Evolutionary conservation across 1,140 invertebrate genomes (phyloP), one percentile per base, ranked within the genome.

Genomic region (Lepidotrigona ventralis): DNA sequence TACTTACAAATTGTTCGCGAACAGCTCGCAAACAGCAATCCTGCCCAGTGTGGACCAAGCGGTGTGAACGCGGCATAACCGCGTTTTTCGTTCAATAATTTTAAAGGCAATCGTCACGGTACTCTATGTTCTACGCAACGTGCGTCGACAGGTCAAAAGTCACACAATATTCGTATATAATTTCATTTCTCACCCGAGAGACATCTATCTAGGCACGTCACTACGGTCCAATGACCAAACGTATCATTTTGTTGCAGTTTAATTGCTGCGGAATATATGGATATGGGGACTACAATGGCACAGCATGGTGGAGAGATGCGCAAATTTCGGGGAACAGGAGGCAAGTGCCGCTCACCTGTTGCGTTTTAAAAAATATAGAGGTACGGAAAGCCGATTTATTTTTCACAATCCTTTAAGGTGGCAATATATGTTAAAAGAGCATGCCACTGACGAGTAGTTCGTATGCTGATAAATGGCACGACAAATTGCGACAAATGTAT

Each of bases 191-290:
- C 53, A 64, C 14, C 21, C 53, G 74, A 82, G n/a, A 26, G 72
- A 74, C 53, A 9, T 51, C 23, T 71, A 33, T 51, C 60, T 73
- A 63, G 46, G 39, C 68, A 60, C 84, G 60, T 76, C 54, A n/a
- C 46, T 33, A 81, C 76, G 66, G 74, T 72, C 68, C 80, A 68
- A 77, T 63, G 64, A 81, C 71, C 81, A 79, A 26, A 84, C 70
- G 63, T 71, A 54, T 88, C 84, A 83, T 87, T 88, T 82, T 72
- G 73, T 93, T 94, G 29, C 89, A 95, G 95, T 95, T 95, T 85
- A 94, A 95, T 86, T 96, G 95, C 88, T 96, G 95, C 86, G 95
- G 95, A 64, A 94, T 95, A 72, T 85, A 94, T 54, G 91, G 91
- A n/a, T 92, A 93, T 66, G 77, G 63, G 14, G 95, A 95, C 90